A percentile compares a stretch with the other conserved stretches of the same genome.
Evolutionary conservation across 2,797 vertebrate species (phyloP).

Genomic region (Sebastes baramenuke): DNA sequence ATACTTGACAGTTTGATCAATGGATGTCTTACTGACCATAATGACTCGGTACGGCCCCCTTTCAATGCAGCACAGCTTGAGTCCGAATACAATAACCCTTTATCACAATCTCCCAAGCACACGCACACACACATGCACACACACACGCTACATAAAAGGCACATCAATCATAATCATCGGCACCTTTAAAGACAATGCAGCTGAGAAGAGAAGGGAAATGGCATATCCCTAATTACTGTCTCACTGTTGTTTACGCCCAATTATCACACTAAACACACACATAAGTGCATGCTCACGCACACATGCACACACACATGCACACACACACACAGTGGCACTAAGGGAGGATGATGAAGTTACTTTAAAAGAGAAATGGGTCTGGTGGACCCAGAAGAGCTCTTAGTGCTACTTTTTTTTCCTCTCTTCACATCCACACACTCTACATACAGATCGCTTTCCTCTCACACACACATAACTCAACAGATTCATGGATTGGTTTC

Average conservation of each 20-base stretch:
- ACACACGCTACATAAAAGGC: conserved; percentile 63
- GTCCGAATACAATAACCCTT: conserved; percentile 71
- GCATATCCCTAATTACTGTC: conserved; percentile 79
- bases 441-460: background rate
- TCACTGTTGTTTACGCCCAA: conserved; percentile 59
- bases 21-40: conserved; percentile 75
- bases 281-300: background rate
- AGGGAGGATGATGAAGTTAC: conserved; percentile 29
- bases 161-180: conserved; percentile 80
- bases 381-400: conserved; percentile 15
- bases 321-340: background rate
- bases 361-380: conserved; percentile 29
- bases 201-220: conserved; percentile 70
- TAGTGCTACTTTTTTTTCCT: conserved; percentile 4
- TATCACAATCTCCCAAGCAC: conserved; percentile 56
- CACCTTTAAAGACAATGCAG: conserved; percentile 84
- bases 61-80: conserved; percentile 70
- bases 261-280: conserved; percentile 45
- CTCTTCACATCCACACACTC: background rate
- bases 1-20: conserved; percentile 80
- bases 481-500: conserved; percentile 40
- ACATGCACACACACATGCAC: background rate
- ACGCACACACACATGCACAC: background rate
- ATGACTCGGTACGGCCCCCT: conserved; percentile 71
- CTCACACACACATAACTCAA: conserved; percentile 2